Conservation (phyloP, 2,113 vertebrate genomes). For the Azemiops feae region DNA sequence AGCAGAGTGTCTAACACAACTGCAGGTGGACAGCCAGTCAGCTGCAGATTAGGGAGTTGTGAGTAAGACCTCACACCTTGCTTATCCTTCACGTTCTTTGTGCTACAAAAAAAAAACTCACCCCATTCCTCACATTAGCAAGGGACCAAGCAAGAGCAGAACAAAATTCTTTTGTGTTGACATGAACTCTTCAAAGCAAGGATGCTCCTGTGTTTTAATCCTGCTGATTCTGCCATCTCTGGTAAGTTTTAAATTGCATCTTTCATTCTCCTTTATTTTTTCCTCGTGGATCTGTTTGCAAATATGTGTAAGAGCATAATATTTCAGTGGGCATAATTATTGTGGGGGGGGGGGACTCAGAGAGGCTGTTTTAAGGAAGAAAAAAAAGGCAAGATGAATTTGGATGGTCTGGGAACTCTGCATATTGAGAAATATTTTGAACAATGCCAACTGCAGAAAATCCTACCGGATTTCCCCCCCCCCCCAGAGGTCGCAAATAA, state of each 20-base stretch:
- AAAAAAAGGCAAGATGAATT: fast-evolving
- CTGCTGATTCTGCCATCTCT: constrained; percentile 38
- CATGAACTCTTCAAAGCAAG: constrained; percentile 25
- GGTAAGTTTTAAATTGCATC: constrained; percentile 37
- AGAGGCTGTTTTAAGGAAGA: constrained; percentile 27
- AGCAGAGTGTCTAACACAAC: background rate
- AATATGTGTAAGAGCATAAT: background rate
- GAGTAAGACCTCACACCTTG: constrained; percentile 54
- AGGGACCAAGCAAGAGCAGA: background rate
- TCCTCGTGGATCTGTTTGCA: constrained; percentile 4
- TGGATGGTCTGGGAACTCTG: background rate
- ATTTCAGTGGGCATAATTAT: constrained; percentile 27
- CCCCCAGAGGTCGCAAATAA: constrained; percentile 5
- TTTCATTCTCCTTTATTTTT: background rate
- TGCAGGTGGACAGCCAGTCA: background rate
- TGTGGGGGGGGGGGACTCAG: background rate
- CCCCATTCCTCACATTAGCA: constrained; percentile 40
- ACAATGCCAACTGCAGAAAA: constrained; percentile 5
- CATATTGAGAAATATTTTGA: background rate
- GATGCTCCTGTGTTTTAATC: constrained; percentile 6
- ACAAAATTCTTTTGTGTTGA: background rate
- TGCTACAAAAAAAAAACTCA: constrained; percentile 2
- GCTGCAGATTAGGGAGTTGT: background rate
- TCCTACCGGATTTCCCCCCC: too few species aligned
- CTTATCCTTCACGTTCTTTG: constrained; percentile 9